Evolutionary conservation across 2,113 vertebrate species (phyloP), one percentile per base, ranked within the genome.

Genomic region (Dipodomys stephensi): DNA sequence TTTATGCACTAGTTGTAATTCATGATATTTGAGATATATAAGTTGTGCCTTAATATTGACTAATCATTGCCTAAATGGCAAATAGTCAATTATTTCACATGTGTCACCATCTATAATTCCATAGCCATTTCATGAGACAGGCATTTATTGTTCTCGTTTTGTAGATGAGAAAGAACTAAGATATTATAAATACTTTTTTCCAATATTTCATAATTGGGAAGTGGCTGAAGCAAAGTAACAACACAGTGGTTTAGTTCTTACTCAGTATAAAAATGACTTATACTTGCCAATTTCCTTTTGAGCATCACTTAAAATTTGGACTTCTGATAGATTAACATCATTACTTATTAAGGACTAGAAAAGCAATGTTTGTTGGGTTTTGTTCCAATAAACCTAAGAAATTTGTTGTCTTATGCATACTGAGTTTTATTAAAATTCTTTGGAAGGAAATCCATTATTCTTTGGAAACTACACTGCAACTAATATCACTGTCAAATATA

Each of bases 371-470:
- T 69, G 2, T 78, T 39, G 49, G 44, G 11, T 72, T 94, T 88
- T 85, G 12, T 88, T 86, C 69, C 27, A 87, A 83, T 7, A 82
- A 85, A 89, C 30, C 35, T 95, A n/a, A 65, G 35, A 71, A 90
- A 95, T 67, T 53, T 49, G 67, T 60, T 82, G 44, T 65, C 62
- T 79, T 80, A 71, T 53, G 1, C 16, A 72, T 67, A 49, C 18
- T 93, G n/a, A 93, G 83, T 71, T 92, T 77, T 87, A 85, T 78
- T 88, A 94, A 92, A 91, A 71, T 80, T 90, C 25, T 18, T 69
- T 88, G 1, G 49, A 39, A 15, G 19, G 11, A 93, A 96, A 81
- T 1, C 18, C 32, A 95, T n/a, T 87, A 79, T 72, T 84, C 83
- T 80, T 87, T 87, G 72, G 74, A 91, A 88, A 15, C 8, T 88